Evolutionary conservation across 30 jellyfish, hydroid and myxozoan species (phyloP).

Genomic region (Cassiopea andromeda): DNA sequence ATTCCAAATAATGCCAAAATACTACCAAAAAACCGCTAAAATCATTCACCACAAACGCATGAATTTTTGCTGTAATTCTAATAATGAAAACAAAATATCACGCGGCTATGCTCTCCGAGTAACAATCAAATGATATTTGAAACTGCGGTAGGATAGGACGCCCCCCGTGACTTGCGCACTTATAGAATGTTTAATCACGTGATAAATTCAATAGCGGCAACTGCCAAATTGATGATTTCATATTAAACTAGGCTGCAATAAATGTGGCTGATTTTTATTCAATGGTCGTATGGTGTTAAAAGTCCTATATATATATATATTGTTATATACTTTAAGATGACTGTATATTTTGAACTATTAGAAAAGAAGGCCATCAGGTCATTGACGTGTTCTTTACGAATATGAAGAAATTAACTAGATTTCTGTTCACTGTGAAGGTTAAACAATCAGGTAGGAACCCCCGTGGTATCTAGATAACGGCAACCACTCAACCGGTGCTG

Average conservation of each 20-base stretch:
- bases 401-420: slow-evolving; percentile 12
- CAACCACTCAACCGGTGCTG: slow-evolving; percentile 74
- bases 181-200: slow-evolving; percentile 58
- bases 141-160: slow-evolving; percentile 8
- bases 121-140: slow-evolving; percentile 59
- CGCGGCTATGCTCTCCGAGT: slow-evolving; percentile 21
- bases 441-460: slow-evolving; percentile 15
- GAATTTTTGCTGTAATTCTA: neutral
- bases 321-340: neutral
- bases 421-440: neutral
- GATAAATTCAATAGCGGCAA: slow-evolving; percentile 63
- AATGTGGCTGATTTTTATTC: neutral
- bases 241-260: neutral
- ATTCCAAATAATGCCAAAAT: slow-evolving; percentile 28
- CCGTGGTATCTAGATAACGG: slow-evolving; percentile 54
- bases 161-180: slow-evolving; percentile 60
- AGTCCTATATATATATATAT: neutral
- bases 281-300: neutral
- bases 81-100: slow-evolving; percentile 30
- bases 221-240: slow-evolving; percentile 32
- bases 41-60: neutral
- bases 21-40: neutral
- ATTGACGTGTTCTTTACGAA: too few species aligned
- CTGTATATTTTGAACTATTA: too few species aligned
- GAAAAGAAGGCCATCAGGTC: too few species aligned